These are phyloP conservation scores for Drosophila rhopaloa DNA, from an alignment of 1,140 invertebrate species.

Conservation along the genomic window DNA sequence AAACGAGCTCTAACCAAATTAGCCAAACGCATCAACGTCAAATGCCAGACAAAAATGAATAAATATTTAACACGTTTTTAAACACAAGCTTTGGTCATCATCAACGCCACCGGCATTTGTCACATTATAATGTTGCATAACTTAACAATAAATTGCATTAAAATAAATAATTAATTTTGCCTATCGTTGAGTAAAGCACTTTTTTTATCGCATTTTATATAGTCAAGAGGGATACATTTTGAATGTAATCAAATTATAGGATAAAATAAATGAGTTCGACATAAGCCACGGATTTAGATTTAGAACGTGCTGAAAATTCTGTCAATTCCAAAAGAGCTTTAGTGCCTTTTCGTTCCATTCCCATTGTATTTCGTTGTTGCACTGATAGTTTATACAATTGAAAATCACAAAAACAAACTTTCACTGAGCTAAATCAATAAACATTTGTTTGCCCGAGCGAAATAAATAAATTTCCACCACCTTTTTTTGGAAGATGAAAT, in stretches of 20 bases:
- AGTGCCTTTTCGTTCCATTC: not conserved
- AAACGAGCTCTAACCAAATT: constrained; percentile 40
- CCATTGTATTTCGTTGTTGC: not conserved
- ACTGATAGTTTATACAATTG: constrained; percentile 19
- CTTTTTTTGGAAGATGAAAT: not conserved
- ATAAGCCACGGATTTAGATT: not conserved
- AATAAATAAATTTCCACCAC: constrained; percentile 24
- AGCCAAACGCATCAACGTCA: constrained; percentile 40
- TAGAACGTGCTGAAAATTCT: too few relatives aligned
- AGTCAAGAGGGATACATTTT: not conserved
- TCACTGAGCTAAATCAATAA: constrained; percentile 39
- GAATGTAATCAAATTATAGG: constrained; percentile 12
- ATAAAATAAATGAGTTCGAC: constrained; percentile 17
- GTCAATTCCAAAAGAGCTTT: too few relatives aligned
- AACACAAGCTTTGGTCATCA: constrained; percentile 3
- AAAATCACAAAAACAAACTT: constrained; percentile 34
- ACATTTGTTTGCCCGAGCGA: constrained; percentile 26
- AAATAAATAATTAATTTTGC: constrained; percentile 41
- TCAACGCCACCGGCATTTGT: not conserved
- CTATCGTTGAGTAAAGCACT: constrained; percentile 1
- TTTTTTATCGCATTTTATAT: constrained; percentile 7
- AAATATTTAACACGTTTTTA: constrained; percentile 29
- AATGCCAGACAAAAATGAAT: constrained; percentile 9
- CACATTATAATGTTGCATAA: constrained; percentile 24
- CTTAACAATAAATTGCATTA: constrained; percentile 32